Evolutionary conservation across 2,888 invertebrate species (phyloP).

Genomic region (Pilophorus perplexus): DNA sequence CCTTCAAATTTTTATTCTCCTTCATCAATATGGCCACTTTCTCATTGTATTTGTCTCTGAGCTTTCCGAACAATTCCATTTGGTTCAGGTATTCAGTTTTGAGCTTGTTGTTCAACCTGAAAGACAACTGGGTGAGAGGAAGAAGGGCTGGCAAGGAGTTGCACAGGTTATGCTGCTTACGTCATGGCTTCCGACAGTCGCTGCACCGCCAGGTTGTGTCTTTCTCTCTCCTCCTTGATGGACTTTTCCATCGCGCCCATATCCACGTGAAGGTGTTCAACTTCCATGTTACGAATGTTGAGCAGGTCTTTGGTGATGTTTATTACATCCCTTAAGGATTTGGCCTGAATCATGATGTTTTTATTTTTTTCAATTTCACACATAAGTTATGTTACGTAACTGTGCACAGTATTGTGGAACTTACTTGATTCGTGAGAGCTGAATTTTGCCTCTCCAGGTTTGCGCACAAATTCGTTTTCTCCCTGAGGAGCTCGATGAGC

Average conservation of each 20-base stretch:
- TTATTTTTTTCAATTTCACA: not conserved
- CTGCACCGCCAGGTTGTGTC: conserved; percentile 65
- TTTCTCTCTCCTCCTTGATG: conserved; percentile 69
- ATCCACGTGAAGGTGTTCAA: conserved; percentile 71
- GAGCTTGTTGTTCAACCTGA: conserved; percentile 66
- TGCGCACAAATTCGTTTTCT: conserved; percentile 71
- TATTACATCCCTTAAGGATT: conserved; percentile 77
- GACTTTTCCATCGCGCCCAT: conserved; percentile 67
- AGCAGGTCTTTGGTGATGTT: conserved; percentile 75
- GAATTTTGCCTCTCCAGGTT: conserved; percentile 77
- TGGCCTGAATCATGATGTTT: conserved; percentile 58
- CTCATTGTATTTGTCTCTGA: conserved; percentile 66
- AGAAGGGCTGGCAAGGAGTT: too few relatives aligned
- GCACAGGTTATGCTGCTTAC: conserved; percentile 42
- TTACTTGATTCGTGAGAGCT: conserved; percentile 66
- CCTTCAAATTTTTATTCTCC: conserved; percentile 53
- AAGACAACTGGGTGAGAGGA: not conserved
- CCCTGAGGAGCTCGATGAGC: conserved; percentile 51
- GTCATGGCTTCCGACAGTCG: conserved; percentile 69
- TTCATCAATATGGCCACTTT: conserved; percentile 60
- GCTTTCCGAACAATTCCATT: conserved; percentile 67
- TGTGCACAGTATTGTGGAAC: not conserved
- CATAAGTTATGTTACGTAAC: too few relatives aligned
- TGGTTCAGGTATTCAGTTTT: conserved; percentile 77
- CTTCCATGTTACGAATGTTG: conserved; percentile 74